Conservation (phyloP, 2,797 vertebrate species). For the Atherinosoma microstoma region DNA sequence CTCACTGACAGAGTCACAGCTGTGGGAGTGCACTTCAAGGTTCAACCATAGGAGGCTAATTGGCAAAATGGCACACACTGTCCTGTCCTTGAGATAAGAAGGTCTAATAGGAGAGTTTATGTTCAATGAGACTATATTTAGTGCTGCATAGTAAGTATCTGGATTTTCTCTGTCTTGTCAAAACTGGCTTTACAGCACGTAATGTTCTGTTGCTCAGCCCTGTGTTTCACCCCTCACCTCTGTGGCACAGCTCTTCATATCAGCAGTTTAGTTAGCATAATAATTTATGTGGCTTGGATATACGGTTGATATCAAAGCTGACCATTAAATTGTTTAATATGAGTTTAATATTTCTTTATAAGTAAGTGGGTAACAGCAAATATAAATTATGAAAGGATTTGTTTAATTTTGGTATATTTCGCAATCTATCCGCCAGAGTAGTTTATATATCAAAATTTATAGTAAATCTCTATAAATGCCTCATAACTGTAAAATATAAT, state of each 20-base stretch:
- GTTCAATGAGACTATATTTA: conserved; percentile 68
- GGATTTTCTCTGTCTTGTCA: conserved; percentile 43
- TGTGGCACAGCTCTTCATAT: conserved; percentile 10
- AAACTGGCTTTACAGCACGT: conserved; percentile 32
- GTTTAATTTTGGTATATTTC: too few relatives aligned
- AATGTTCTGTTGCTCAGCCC: conserved; percentile 25
- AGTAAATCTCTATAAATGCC: neutral
- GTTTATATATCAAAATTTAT: too few relatives aligned
- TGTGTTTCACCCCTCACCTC: conserved; percentile 16
- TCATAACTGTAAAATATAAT: neutral
- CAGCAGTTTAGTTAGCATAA: conserved; percentile 1
- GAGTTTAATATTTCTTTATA: neutral
- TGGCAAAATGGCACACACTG: conserved; percentile 74
- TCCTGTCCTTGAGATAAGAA: conserved; percentile 83
- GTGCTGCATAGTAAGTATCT: conserved; percentile 55
- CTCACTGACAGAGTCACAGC: conserved; percentile 77
- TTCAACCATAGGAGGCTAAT: conserved; percentile 72
- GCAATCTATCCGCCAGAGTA: too few relatives aligned
- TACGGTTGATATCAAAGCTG: neutral
- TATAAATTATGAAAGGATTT: too few relatives aligned
- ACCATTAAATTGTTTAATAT: neutral
- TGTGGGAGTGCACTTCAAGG: conserved; percentile 82
- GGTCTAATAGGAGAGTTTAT: conserved; percentile 71
- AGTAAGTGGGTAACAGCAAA: neutral
- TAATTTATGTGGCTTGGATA: conserved; percentile 4